phyloP scores from a whole-genome alignment of 2,113 vertebrate genomes.

The Suricata suricatta region DNA sequence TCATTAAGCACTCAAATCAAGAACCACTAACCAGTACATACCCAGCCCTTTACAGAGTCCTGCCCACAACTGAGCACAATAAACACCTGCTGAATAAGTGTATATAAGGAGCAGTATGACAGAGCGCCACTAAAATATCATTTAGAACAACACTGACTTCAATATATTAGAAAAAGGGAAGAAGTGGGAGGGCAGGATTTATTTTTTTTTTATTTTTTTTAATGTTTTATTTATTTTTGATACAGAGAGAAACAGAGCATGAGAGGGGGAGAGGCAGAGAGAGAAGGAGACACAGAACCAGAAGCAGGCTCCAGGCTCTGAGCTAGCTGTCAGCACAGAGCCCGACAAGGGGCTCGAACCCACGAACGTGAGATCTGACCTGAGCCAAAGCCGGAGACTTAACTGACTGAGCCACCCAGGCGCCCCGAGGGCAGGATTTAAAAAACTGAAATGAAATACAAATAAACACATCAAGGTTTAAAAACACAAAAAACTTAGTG shows the following conservation, averaged over 20 bases:
- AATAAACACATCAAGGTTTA: not conserved
- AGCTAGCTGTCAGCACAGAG: too few species aligned
- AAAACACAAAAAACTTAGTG: not conserved
- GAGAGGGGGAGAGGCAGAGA: too few species aligned
- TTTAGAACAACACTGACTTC: not conserved
- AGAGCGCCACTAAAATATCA: not conserved
- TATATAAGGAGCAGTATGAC: not conserved
- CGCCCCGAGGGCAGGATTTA: not conserved
- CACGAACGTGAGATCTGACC: too few species aligned
- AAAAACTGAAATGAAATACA: slow-evolving; percentile 30
- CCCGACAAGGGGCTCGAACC: too few species aligned
- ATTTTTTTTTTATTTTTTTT: too few species aligned
- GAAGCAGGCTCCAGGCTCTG: too few species aligned
- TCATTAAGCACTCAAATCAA: not conserved
- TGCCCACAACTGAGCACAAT: not conserved
- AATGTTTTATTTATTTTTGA: too few species aligned
- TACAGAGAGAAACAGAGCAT: too few species aligned
- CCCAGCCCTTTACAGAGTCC: not conserved
- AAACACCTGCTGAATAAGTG: not conserved
- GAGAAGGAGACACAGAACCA: too few species aligned
- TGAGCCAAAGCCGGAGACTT: too few species aligned
- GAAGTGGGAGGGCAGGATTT: not conserved
- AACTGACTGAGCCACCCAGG: too few species aligned
- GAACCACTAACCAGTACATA: not conserved
- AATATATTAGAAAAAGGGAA: not conserved